Evolutionary conservation across 1,140 invertebrate species (phyloP).

Genomic region (Drosophila sturtevanti): DNA sequence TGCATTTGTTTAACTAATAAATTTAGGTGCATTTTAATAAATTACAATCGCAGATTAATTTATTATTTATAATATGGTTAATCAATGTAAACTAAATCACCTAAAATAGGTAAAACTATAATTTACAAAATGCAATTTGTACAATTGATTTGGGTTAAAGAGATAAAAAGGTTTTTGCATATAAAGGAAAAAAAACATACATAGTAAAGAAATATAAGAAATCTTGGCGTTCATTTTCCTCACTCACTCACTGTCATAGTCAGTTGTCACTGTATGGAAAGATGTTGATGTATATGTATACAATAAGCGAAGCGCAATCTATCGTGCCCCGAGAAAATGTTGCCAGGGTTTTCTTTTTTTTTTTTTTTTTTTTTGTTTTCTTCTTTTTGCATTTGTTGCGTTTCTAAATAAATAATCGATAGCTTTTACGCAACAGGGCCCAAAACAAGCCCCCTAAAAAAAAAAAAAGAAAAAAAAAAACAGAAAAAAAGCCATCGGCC

Average conservation of each 20-base stretch:
- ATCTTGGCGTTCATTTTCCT: neutral
- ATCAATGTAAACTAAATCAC: neutral
- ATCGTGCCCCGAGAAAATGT: conserved; percentile 30
- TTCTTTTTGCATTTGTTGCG: conserved; percentile 67
- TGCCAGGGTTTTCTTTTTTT: conserved; percentile 14
- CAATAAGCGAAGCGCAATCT: conserved; percentile 32
- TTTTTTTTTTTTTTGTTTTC: neutral
- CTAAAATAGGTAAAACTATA: conserved; percentile 8
- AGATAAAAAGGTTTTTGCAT: neutral
- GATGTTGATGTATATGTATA: neutral
- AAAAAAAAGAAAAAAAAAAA: conserved; percentile 28
- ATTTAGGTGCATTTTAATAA: neutral
- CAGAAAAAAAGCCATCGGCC: conserved; percentile 10
- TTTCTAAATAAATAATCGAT: conserved; percentile 74
- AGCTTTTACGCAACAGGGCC: conserved; percentile 64
- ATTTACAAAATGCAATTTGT: neutral
- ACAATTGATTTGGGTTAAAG: neutral
- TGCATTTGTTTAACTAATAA: too few relatives aligned
- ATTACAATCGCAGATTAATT: too few relatives aligned
- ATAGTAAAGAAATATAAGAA: neutral
- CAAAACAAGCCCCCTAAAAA: conserved; percentile 55
- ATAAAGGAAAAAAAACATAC: neutral
- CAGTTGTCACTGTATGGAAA: conserved; percentile 35
- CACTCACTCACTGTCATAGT: conserved; percentile 7
- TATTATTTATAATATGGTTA: too few relatives aligned